phyloP scores from a whole-genome alignment of 2,888 invertebrate genomes.

The Entomobrya proxima region DNA sequence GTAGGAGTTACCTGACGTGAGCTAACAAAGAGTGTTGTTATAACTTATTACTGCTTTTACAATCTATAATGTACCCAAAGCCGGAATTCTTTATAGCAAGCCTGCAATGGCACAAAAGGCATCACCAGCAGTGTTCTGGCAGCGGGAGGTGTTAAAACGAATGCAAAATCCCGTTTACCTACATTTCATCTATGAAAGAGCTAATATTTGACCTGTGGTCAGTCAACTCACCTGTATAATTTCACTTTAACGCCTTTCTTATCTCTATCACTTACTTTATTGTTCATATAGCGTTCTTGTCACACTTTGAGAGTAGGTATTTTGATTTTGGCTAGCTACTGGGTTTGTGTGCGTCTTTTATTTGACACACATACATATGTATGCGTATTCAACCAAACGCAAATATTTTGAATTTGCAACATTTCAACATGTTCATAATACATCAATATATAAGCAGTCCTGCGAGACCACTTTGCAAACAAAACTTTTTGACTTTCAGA shows the following conservation, averaged over 20 bases:
- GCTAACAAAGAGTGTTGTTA: no score
- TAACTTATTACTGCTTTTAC: no score
- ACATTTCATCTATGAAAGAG: slow-evolving; percentile 8
- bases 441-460: neutral
- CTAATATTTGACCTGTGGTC: slow-evolving; percentile 54
- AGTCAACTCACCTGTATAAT: slow-evolving; percentile 33
- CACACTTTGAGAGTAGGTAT: no score
- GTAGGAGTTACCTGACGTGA: no score
- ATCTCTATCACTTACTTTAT: neutral
- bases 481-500: no score
- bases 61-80: no score
- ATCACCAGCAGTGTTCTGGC: neutral
- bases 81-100: no score
- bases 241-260: slow-evolving; percentile 18
- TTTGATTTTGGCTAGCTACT: no score
- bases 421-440: neutral
- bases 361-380: neutral
- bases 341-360: no score
- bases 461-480: no score
- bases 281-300: no score
- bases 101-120: neutral
- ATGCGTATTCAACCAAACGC: neutral
- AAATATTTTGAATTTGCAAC: neutral
- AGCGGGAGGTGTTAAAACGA: neutral
- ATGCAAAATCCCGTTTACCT: neutral